Evolutionary conservation across 1,140 invertebrate species (phyloP).

Genomic region (Neotoxoptera formosana): DNA sequence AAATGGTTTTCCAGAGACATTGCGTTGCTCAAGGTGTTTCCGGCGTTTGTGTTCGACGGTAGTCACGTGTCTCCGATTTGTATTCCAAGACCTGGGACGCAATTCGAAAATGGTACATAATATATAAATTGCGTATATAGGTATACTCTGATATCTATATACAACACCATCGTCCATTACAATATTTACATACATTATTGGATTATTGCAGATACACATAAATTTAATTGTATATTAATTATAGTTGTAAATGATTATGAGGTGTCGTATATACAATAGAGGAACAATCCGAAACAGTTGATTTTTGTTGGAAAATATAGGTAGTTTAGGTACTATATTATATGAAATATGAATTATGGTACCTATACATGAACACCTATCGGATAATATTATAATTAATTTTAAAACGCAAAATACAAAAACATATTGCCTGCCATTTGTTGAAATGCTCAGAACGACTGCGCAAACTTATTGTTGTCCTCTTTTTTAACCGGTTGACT

Average conservation of each 20-base stretch:
- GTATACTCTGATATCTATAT: not conserved
- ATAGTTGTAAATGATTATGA: too few relatives aligned
- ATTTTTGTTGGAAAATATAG: not conserved
- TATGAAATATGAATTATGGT: not conserved
- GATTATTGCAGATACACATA: too few relatives aligned
- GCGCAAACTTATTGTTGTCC: not conserved
- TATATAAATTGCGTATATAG: not conserved
- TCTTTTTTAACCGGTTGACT: too few relatives aligned
- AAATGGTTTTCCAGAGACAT: slow-evolving; percentile 22
- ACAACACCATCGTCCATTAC: too few relatives aligned
- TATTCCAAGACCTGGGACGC: not conserved
- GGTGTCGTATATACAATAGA: too few relatives aligned
- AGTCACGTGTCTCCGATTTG: slow-evolving; percentile 33
- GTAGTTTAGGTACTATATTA: not conserved
- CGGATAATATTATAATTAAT: too few relatives aligned
- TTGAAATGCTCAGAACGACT: not conserved
- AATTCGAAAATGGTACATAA: not conserved
- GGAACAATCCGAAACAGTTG: not conserved
- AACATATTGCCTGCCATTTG: not conserved
- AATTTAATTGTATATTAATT: too few relatives aligned
- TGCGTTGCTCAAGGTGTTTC: not conserved
- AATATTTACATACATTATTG: too few relatives aligned
- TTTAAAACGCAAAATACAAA: too few relatives aligned
- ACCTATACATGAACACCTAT: too few relatives aligned
- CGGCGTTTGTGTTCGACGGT: not conserved